Base-by-base conservation (phyloP, 2,888 invertebrate species). In the Psylliodes chrysocephalus region DNA sequence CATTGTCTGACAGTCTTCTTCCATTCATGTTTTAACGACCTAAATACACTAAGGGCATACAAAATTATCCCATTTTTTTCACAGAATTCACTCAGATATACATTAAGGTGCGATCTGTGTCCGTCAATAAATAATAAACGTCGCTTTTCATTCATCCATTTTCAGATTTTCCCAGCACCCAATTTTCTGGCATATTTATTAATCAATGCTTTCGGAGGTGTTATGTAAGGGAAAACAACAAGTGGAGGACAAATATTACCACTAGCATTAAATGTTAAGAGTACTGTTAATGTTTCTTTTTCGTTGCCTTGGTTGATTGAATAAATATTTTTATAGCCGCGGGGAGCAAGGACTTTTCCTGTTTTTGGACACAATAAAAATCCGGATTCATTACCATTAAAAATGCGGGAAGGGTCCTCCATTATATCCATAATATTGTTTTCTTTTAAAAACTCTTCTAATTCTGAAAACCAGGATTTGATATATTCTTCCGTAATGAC, bases 51-150 rank as follows among this genome's bases (percentile, higher is more conserved):
- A 10, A 44, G 15, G 15, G 18, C 17, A 17, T 44, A 44, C 7
- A 72, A 28, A 35, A 70, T 66, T 22, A 74, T 74, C 12, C 63
- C 30, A 19, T 71, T 67, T 14, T 60, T 63, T 6, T 42, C 42
- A 55, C 72, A 74, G 44, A 71, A 74, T 19, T 73, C 55, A 44
- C 61, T 57, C 2, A 73, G 18, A 40, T 66, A 61, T 42, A 73
- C 18, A 35, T 51, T 70, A 25, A 70, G 47, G 42, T 75, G 76
- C 10, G 71, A 72, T 54, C 66, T 71, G 47, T 73, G 75, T 8
- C 72, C 74, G 63, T 74, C 72, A 17, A 73, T 25, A 8, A 73
- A 71, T 28, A 28, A 28, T 8, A 28, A 28, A 28, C 28, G 4
- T 28, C 28, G 8, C 28, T 8, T 8, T 4, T 28, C 28, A 28